Evolutionary conservation across 2,113 vertebrate genomes (phyloP), one percentile per base, ranked within the genome.

Genomic region (Helogale parvula): DNA sequence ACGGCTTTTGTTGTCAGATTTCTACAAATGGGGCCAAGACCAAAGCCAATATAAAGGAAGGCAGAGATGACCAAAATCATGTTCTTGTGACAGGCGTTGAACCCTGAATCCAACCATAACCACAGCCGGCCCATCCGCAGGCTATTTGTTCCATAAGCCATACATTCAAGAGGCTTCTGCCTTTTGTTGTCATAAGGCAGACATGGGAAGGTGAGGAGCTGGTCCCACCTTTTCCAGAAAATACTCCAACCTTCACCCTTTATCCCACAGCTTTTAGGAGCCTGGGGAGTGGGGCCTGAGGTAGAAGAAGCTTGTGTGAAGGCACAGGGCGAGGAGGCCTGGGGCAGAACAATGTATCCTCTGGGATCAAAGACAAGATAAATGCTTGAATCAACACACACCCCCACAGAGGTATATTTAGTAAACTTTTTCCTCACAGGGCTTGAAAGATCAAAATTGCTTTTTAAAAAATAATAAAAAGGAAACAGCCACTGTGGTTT

Each of bases 401-500:
- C 96, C 92, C 97, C 96, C 95, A 5, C 68, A 89, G 93, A 92
- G 82, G 74, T 15, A 94, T 94, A 96, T 98, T 98, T 98, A 98
- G 98, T 94, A 97, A 98, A 98, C 92, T 91, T 89, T 94, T 92
- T 94, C 63, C 87, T 85, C 92, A 91, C 97, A 91, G 81, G 97
- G 95, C 96, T 97, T 96, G 93, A 98, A 98, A 97, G 95, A 97
- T 97, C 97, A 92, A 96, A 97, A 97, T 97, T 98, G 97, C 95
- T 97, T 98, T 97, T 97, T 97, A 84, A 96, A 96, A 96, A 97
- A 98, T 98, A 98, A 97, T 95, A 97, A 94, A 96, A 97, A 94
- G 96, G 93, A 96, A 97, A 63, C 89, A 97, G 95, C 87, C 96
- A 96, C 97, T 84, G 85, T 89, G 89, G 90, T 96, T 96, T 47